Evolutionary conservation across 2,113 vertebrate species (phyloP).

Genomic region (Falcunculus frontatus): DNA sequence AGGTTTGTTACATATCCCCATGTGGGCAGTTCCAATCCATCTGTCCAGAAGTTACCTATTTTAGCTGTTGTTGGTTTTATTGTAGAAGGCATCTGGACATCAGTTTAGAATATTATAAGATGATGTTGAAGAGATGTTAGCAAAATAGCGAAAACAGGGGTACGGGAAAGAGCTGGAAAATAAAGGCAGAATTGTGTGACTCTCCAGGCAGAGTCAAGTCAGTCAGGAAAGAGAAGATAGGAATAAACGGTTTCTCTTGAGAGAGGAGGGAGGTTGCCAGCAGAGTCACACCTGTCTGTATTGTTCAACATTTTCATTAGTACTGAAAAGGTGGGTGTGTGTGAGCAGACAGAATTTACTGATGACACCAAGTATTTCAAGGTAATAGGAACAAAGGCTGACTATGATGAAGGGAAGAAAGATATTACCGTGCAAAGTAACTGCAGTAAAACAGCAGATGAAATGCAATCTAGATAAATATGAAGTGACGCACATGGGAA

Average conservation of each 20-base stretch:
- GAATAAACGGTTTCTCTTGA: background rate
- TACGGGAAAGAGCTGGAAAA: background rate
- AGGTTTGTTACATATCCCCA: background rate
- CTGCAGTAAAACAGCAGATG: background rate
- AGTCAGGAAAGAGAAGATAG: background rate
- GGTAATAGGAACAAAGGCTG: background rate
- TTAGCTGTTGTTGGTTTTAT: background rate
- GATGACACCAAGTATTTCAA: background rate
- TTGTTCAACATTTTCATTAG: background rate
- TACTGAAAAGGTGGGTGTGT: background rate
- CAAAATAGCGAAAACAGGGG: background rate
- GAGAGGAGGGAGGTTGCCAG: background rate
- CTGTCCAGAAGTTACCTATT: background rate
- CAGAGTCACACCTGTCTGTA: background rate
- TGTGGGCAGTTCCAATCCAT: background rate
- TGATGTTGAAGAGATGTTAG: background rate
- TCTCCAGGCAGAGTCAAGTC: background rate
- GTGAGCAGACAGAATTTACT: background rate
- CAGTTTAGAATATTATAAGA: background rate
- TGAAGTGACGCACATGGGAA: background rate
- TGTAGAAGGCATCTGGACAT: background rate
- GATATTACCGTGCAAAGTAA: background rate
- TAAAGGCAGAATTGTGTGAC: background rate
- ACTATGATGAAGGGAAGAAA: background rate
- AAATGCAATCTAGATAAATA: background rate